Conservation (phyloP, 2,888 invertebrate genomes). For the Argyresthia goedartella region DNA sequence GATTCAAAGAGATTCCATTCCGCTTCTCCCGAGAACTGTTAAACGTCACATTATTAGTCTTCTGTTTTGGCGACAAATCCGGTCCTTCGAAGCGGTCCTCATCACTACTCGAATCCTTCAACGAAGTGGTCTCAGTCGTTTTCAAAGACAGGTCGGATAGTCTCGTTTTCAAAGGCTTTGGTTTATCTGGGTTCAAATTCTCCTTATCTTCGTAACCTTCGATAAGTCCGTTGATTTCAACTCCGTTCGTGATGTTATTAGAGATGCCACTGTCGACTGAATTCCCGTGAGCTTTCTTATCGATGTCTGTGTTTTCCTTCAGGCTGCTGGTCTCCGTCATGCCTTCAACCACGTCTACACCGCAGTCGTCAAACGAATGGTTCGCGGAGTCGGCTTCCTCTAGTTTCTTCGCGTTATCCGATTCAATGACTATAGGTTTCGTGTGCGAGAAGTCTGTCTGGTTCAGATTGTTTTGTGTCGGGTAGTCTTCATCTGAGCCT, state of each 20-base stretch:
- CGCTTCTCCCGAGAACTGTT: constrained; percentile 35
- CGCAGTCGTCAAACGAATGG: constrained; percentile 52
- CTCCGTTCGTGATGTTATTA: constrained; percentile 33
- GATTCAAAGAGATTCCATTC: constrained; percentile 53
- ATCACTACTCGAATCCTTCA: constrained; percentile 43
- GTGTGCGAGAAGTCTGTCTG: constrained; percentile 62
- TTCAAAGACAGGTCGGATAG: constrained; percentile 50
- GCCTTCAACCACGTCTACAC: constrained; percentile 53
- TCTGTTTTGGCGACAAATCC: constrained; percentile 38
- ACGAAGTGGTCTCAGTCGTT: constrained; percentile 36
- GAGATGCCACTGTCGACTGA: constrained; percentile 61
- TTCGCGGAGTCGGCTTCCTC: constrained; percentile 48
- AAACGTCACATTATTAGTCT: constrained; percentile 20
- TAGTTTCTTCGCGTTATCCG: constrained; percentile 37
- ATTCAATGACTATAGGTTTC: constrained; percentile 57
- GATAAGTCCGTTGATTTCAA: constrained; percentile 18
- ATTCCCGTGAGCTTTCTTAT: constrained; percentile 48
- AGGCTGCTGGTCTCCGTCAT: constrained; percentile 31
- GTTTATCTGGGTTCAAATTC: constrained; percentile 17
- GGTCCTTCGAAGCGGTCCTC: constrained; percentile 51
- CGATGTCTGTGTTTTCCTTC: constrained; percentile 21
- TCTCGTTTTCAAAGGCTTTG: constrained; percentile 33
- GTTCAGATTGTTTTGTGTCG: constrained; percentile 57
- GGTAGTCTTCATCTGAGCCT: constrained; percentile 57
- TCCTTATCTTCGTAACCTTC: constrained; percentile 17